phyloP scores from a whole-genome alignment of 2,797 vertebrate genomes.

The Anguilla obscura region DNA sequence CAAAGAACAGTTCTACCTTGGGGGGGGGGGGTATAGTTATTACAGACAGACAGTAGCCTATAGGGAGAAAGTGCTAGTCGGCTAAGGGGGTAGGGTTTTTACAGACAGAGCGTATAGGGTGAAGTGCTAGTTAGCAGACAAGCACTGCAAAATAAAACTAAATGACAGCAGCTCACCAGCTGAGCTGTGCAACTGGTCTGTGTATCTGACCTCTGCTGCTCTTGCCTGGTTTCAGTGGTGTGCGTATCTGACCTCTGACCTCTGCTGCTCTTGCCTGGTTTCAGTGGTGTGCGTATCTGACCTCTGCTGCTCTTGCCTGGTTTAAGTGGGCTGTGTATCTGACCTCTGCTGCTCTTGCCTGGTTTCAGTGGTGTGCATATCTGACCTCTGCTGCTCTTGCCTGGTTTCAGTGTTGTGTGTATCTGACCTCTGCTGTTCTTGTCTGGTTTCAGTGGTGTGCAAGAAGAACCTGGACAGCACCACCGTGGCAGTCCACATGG shows the following conservation, averaged over 20 bases:
- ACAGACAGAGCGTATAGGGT: no score
- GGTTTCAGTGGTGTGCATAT: constrained; percentile 79
- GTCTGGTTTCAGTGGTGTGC: constrained; percentile 81
- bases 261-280: background rate
- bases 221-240: constrained; percentile 75
- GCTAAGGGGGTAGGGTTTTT: no score
- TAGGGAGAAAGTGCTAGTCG: no score
- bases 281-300: constrained; percentile 82
- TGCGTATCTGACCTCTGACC: constrained; percentile 68
- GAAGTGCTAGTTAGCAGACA: no score
- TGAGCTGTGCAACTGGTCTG: no score
- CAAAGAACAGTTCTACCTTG: no score
- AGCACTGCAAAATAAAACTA: no score
- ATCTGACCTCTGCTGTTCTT: background rate
- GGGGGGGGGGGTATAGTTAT: no score
- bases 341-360: no score
- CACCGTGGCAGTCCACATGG: constrained; percentile 88
- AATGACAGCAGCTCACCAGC: no score
- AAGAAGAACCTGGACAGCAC: constrained; percentile 97
- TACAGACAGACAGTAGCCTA: no score
- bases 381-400: background rate
- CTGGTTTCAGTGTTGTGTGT: no score
- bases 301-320: background rate
- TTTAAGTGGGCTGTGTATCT: constrained; percentile 80
- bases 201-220: background rate